Evolutionary conservation across 2,888 invertebrate species (phyloP), one percentile per base, ranked within the genome.

Genomic region (Galerucella nymphaeae): DNA sequence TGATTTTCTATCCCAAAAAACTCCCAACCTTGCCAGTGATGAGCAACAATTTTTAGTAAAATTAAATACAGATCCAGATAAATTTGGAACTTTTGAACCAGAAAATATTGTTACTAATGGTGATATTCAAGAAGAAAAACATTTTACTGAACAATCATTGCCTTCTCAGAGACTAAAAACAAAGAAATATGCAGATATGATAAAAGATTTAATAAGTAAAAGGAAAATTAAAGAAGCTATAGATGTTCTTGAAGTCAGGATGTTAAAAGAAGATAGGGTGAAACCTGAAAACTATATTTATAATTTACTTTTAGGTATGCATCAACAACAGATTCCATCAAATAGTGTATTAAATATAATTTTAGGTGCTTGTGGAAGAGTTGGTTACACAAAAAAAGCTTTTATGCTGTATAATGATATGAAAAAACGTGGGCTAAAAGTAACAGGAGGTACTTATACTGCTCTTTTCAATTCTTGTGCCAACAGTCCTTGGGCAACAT

Each of bases 401-500:
- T 97, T 96, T 83, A 90, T 90, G 78, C 88, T 98, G 1, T 97
- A 90, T 81, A 94, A 93, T 81, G 90, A 93, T 84, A 95, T 97
- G 95, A 95, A 94, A 81, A 91, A 91, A 82, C 88, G 93, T 57
- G 92, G 90, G 0, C 84, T 96, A 0, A 88, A 88, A 76, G 91
- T 92, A 0, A 92, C 91, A 38, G 90, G 90, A 0, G 91, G 93
- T 18, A 93, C 93, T 0, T 96, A 95, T 82, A 96, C 96, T 0
- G 93, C 93, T 73, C 88, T 98, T 41, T 94, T 98, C 83, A 95
- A 96, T 87, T 94, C 96, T 1, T 97, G 97, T 85, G 91, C 95
- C 0, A 94, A 95, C 84, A 93, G 93, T 71, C 93, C 94, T 0
- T 90, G 90, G 86, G 86, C 88, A 2, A 84, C 87, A 59, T 76